Evolutionary conservation across 2,888 invertebrate genomes (phyloP).

Genomic region (Saturnia pavonia): DNA sequence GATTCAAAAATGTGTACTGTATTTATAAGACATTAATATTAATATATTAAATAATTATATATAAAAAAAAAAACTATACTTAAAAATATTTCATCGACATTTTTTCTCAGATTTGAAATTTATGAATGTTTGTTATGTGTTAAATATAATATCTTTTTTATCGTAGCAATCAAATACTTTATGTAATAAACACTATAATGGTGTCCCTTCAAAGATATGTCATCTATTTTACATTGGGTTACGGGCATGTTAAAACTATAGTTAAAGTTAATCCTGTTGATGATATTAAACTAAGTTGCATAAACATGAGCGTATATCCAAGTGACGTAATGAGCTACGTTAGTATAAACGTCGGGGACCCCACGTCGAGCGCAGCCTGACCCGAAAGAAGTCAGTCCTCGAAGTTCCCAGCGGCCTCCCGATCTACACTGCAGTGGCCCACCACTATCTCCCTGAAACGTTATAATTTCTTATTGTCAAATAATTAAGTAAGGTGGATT

Average conservation of each 20-base stretch:
- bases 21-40: no score
- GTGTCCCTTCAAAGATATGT: neutral
- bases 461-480: no score
- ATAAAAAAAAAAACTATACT: no score
- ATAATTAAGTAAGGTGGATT: no score
- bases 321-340: conserved; percentile 90
- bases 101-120: no score
- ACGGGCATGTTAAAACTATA: no score
- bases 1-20: no score
- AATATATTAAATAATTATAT: no score
- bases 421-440: conserved; percentile 93
- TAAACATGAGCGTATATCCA: conserved; percentile 86
- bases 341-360: conserved; percentile 94
- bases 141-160: neutral
- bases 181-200: neutral
- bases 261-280: no score
- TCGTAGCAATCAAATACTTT: neutral
- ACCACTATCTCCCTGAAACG: conserved; percentile 91
- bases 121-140: no score
- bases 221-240: no score
- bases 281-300: conserved; percentile 49
- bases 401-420: conserved; percentile 93
- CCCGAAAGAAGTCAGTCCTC: conserved; percentile 95
- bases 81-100: no score
- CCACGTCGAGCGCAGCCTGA: conserved; percentile 95